Base-by-base conservation (phyloP, 1,140 invertebrate species). In the Carposina sasakii region DNA sequence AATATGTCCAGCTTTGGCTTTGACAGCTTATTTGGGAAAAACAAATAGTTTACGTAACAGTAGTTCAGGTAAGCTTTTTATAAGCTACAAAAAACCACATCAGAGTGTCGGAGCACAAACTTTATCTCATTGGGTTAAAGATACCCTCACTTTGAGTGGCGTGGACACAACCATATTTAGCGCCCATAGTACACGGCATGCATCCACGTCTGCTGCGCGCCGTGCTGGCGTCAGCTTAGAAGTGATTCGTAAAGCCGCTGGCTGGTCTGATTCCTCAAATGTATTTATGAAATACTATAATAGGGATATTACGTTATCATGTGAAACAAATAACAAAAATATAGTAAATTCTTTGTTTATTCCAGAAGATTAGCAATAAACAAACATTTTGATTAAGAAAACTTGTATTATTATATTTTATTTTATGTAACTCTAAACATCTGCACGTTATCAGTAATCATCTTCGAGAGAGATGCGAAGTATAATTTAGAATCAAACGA, bases 251-350 rank as follows among this genome's bases (percentile, higher is more conserved):
- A 53, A 50, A 33, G 46, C 65, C n/a, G 67, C 60, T 13, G 67
- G 67, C 6, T 63, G 62, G 61, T 33, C 50, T 39, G 39, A 57
- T 16, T 47, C 45, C 2, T 69, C 63, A 15, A 47, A 62, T 31
- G 42, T 57, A 22, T 68, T 70, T 49, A 45, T 54, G 17, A 67
- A 34, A 47, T 67, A 62, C 45, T 68, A 71, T 48, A 63, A 63
- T 19, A 52, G 28, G 37, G 31, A 56, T 48, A 26, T 31, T 30
- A n/a, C 17, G 21, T 24, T 44, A n/a, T n/a, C n/a, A n/a, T n/a
- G n/a, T n/a, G n/a, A n/a, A n/a, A n/a, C n/a, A 19, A 24, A 9
- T 12, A 21, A 41, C 12, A 36, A 30, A 24, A 30, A 50, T 23
- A 36, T 50, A 22, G 37, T 41, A 15, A 33, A 42, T 36, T 20